Percentiles rank a stretch among this genome's conserved stretches.
Evolutionary conservation across 2,797 vertebrate species (phyloP).

Genomic region (Chelonia mydas): DNA sequence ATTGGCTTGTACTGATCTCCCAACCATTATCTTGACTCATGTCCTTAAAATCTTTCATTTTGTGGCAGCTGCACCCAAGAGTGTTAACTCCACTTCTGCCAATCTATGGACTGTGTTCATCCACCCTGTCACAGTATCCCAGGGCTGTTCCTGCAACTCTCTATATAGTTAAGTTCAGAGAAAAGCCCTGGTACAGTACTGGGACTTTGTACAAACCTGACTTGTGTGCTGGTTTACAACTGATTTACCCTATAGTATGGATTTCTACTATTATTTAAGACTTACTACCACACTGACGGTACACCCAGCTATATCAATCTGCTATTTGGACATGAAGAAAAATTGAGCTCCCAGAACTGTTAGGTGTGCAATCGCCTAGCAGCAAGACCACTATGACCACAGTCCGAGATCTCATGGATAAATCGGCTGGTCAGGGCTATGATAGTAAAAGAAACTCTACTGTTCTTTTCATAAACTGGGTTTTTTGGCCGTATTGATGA

Average conservation of each 20-base stretch:
- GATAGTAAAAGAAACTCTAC: background rate
- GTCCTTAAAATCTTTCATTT: conserved; percentile 20
- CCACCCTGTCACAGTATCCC: background rate
- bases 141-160: background rate
- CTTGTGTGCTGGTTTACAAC: background rate
- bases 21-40: background rate
- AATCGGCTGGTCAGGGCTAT: background rate
- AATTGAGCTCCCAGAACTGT: conserved; percentile 10
- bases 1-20: conserved; percentile 40
- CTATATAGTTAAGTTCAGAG: background rate
- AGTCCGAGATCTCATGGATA: background rate
- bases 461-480: background rate
- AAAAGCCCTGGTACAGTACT: background rate
- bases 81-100: background rate
- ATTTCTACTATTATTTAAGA: background rate
- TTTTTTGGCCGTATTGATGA: background rate
- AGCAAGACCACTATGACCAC: background rate
- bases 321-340: conserved; percentile 20
- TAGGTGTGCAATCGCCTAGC: background rate
- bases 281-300: background rate
- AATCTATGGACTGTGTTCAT: background rate
- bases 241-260: accelerated
- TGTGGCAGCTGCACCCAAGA: background rate
- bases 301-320: background rate
- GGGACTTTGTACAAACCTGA: background rate